Conservation (phyloP, 1,140 invertebrate genomes). For the Liolophura sinensis region DNA sequence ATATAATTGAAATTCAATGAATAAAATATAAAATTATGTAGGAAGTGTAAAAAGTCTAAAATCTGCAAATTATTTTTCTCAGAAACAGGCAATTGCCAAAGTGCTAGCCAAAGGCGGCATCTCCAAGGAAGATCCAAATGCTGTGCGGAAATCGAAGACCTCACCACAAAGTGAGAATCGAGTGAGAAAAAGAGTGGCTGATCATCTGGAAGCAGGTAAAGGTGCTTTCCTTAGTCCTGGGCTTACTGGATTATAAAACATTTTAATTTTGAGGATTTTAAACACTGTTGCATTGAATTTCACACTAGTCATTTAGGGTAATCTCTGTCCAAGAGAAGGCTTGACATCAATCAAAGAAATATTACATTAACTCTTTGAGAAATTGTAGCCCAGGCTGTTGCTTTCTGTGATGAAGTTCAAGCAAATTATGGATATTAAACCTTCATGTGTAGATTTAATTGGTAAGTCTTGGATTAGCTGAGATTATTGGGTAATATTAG, state of each 20-base stretch:
- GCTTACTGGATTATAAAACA: neutral
- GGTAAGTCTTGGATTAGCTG: no score
- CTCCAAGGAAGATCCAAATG: conserved; percentile 48
- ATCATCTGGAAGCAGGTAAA: neutral
- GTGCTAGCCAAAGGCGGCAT: conserved; percentile 47
- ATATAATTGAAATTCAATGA: no score
- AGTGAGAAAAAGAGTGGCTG: conserved; percentile 38
- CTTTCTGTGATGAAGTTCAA: no score
- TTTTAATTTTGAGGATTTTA: neutral
- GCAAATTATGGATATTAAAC: no score
- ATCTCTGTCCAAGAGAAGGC: no score
- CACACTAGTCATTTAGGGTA: no score
- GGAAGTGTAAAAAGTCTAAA: neutral
- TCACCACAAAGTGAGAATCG: conserved; percentile 32
- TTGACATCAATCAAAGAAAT: no score
- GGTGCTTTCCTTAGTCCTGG: neutral
- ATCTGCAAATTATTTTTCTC: conserved; percentile 15
- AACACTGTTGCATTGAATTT: neutral
- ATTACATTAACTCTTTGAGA: no score
- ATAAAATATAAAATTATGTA: no score
- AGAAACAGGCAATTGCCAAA: conserved; percentile 46
- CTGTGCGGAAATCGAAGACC: conserved; percentile 32
- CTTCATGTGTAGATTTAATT: no score
- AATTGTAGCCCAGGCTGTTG: no score
- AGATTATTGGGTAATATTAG: no score